Evolutionary conservation across 2,797 vertebrate genomes (phyloP), one percentile per base, ranked within the genome.

Genomic region (Columba guinea): DNA sequence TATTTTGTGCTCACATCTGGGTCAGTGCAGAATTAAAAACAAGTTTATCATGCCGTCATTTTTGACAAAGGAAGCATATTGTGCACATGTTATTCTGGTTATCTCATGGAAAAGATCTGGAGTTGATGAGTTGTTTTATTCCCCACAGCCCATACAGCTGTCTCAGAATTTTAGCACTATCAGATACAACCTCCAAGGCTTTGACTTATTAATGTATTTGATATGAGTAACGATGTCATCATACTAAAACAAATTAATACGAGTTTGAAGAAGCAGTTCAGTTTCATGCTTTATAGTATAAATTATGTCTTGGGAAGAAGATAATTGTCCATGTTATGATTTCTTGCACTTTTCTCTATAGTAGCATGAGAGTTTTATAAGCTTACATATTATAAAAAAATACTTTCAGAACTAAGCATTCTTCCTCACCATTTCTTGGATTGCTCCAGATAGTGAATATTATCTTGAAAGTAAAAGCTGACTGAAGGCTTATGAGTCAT

Each of bases 61-160:
- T 81, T 56, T 51, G 65, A 26, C 64, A 23, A 58, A 93, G 48
- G 37, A 28, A 60, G 16, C 28, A 3, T 37, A n/a, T 34, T 91
- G 58, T 60, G 76, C 51, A 58, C 89, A 76, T 93, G 28, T 78
- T 59, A 53, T 88, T 94, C 76, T 69, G 62, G 14, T 90, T 94
- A 37, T 79, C 88, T 93, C 82, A 86, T 73, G 80, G 75, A 78
- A 71, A 71, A 65, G 51, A 41, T 39, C 39, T 94, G 85, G 41
- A 75, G 62, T 19, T 35, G 62, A 28, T 75, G 70, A 21, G 44
- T 24, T 74, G 9, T 67, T 95, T 83, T 83, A 94, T 91, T 96
- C 89, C 93, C 84, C 53, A 58, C 56, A 89, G 91, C 26, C 68
- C 88, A 55, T 78, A 78, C 65, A 93, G 91, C 93, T 87, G 89